Base-by-base conservation (phyloP, 1,140 invertebrate species). In the Xylocopa sonorina region DNA sequence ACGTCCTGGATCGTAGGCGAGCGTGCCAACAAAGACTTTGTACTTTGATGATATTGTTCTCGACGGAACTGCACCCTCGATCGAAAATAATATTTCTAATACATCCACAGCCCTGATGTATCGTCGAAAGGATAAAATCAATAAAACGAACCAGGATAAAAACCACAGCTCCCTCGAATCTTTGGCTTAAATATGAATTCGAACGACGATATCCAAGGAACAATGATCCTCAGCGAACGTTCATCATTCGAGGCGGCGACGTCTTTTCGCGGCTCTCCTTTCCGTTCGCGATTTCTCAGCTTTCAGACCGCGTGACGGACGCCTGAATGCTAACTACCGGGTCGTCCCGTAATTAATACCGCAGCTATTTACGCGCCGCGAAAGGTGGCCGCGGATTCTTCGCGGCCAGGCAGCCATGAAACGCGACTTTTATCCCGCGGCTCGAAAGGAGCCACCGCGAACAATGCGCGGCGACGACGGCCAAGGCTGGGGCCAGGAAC, bases 401-500 rank as follows among this genome's bases (percentile, higher is more conserved):
- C 27, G 43, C 46, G 38, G 43, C 48, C 34, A 7, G 0, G 43
- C n/a, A n/a, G 21, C 0, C 12, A 16, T 12, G n/a, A 32, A 34
- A 18, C 38, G n/a, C 50, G 38, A 43, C 51, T 60, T 48, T 24
- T 43, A 24, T 32, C 7, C 21, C 14, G 14, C 24, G 12, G 27
- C 6, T 24, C 63, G 57, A 53, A 82, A 82, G 53, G 18, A 34
- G 32, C 32, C 18, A 2, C 18, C 62, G 29, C 38, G 60, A 46
- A 76, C 51, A 27, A 76, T 67, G 73, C 3, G n/a, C n/a, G n/a
- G n/a, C n/a, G n/a, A n/a, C n/a, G 18, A 18, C 51, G n/a, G 10
- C 21, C 21, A 9, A 75, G 50, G 50, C 57, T 64, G 67, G 63
- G 57, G 63, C 66, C 57, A 69, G 67, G 63, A 64, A 63, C 66